These are phyloP conservation scores for Cnemophilus loriae DNA, from an alignment of 2,113 vertebrate species.

Conservation along the genomic window DNA sequence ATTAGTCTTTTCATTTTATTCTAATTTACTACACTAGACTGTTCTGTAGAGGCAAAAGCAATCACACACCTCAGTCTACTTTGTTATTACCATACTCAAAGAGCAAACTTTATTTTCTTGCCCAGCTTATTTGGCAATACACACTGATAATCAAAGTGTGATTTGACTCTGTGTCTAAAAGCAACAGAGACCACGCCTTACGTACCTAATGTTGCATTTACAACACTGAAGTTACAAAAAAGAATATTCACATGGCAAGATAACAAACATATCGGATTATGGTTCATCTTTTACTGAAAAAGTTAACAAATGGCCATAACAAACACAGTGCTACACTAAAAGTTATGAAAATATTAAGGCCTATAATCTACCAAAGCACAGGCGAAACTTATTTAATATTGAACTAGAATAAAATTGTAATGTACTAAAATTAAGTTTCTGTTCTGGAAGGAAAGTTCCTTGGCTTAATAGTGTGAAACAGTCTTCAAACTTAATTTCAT, in stretches of 20 bases:
- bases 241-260: neutral
- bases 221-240: neutral
- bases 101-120: neutral
- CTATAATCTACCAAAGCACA: neutral
- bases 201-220: neutral
- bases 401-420: conserved; percentile 24
- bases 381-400: conserved; percentile 19
- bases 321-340: neutral
- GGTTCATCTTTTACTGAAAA: neutral
- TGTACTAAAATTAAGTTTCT: conserved; percentile 56
- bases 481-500: conserved; percentile 45
- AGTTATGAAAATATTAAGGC: conserved; percentile 1
- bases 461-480: conserved; percentile 44
- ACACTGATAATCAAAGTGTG: neutral
- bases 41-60: neutral
- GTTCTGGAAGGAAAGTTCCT: conserved; percentile 50
- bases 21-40: neutral
- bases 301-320: neutral
- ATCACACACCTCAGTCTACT: neutral
- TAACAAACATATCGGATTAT: neutral
- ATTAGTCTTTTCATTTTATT: neutral
- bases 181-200: neutral
- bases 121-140: neutral
- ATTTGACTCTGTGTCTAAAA: neutral
- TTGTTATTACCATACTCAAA: neutral